Percentiles rank a stretch among this genome's conserved stretches.
phyloP scores from a whole-genome alignment of 2,113 vertebrate genomes.

The Rhea americana region DNA sequence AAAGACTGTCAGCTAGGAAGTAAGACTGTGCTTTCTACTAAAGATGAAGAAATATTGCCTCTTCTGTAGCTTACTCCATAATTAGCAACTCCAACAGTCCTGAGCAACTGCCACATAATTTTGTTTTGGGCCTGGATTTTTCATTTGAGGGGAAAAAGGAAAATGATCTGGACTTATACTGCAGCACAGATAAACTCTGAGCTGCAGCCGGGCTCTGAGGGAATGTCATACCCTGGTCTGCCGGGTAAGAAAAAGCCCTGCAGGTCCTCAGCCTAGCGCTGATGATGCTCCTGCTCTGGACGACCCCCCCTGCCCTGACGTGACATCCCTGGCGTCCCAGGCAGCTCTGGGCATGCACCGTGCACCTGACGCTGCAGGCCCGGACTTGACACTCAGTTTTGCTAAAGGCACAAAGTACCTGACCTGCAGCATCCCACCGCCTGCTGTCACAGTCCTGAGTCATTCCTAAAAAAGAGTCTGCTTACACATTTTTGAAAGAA shows the following conservation, averaged over 20 bases:
- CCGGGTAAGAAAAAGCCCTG: not conserved
- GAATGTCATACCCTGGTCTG: not conserved
- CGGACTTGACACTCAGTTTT: not conserved
- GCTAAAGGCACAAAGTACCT: not conserved
- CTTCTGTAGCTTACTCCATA: not conserved
- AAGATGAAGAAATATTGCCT: not conserved
- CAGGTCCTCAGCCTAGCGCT: not conserved
- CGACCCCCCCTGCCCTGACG: fast-evolving
- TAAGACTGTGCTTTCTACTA: not conserved
- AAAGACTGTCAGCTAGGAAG: not conserved
- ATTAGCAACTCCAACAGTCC: not conserved
- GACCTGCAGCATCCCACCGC: slow-evolving; percentile 30
- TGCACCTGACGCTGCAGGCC: not conserved
- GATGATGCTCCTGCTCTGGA: not conserved
- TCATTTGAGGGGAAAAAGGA: not conserved
- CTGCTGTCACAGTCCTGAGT: slow-evolving; percentile 46
- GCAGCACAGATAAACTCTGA: not conserved
- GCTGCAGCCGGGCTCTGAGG: not conserved
- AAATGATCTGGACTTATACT: not conserved
- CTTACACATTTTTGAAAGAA: not conserved
- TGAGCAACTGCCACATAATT: not conserved
- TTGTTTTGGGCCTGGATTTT: not conserved
- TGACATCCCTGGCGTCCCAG: not conserved
- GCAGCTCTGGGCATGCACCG: not conserved
- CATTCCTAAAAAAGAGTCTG: slow-evolving; percentile 33